Base-by-base conservation (phyloP, 2,888 invertebrate genomes). In the Melanchra persicariae region DNA sequence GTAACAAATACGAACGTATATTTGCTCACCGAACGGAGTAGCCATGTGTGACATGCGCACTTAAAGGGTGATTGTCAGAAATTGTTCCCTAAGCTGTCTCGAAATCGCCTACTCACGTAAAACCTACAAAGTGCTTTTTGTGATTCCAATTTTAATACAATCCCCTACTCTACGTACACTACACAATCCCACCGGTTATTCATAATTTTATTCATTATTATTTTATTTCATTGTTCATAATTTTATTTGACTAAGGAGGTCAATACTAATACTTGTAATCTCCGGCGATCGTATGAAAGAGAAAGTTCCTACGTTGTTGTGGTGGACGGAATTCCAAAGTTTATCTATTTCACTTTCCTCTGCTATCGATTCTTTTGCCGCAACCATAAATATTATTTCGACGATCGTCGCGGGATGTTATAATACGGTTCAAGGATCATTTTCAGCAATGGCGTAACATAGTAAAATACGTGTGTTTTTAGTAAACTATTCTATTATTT, bases 271-370 rank as follows among this genome's bases (percentile, higher is more conserved):
- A 45, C 82, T 87, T 65, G 70, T 86, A 84, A 86, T 85, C 80
- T 84, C 81, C 70, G 69, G 62, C 80, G 80, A 81, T 84, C 84
- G 82, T 81, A 83, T 86, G 86, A 89, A 89, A 90, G 89, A 87
- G 90, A 91, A 91, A 92, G 91, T 90, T 80, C 79, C 77, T 79
- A 68, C 65, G 72, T 64, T 81, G 84, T 78, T 83, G 77, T 82
- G 80, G 73, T 85, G 84, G 85, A 87, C 84, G 76, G 85, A 87
- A 87, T 89, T 89, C 88, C 83, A 85, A 88, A 83, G 77, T 88
- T 87, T 84, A 85, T 85, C 84, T 84, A 84, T 86, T 85, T 87
- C 80, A 90, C 91, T 91, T 91, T 92, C 91, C 84, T 87, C 55
- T 81, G 72, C 64, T 84, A 79, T 75, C 66, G 58, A 69, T 80